Base-by-base conservation (phyloP, 2,888 invertebrate genomes). In the Pardosa pseudoannulata region DNA sequence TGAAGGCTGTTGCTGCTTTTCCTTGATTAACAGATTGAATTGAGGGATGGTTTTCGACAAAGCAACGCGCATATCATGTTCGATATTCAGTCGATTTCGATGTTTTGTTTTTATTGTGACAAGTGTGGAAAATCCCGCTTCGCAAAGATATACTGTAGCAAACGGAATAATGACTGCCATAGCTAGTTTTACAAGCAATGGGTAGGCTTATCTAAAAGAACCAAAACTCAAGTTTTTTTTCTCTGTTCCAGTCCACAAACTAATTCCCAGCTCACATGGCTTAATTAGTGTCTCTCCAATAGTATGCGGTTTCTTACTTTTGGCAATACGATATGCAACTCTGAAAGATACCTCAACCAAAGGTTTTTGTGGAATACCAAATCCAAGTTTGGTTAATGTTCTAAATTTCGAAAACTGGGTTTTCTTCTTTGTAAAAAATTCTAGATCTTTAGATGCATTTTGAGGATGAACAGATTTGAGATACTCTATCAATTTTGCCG, bases 251-350 rank as follows among this genome's bases (percentile, higher is more conserved):
- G n/a, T n/a, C n/a, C n/a, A n/a, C n/a, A n/a, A n/a, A n/a, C n/a
- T n/a, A n/a, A n/a, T n/a, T n/a, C n/a, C 68, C 65, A 85, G 36
- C 29, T 62, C 67, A 79, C 64, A 62, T 79, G 74, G 73, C 70
- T 86, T 79, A 41, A 86, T 65, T 72, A 86, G 70, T 39, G 73
- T 86, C 74, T 86, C 70, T 67, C 75, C 79, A 79, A 85, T 85
- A 39, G 64, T 85, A 67, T 79, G 79, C 62, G 79, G 73, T 64
- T 85, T 85, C 67, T 85, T 85, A 16, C 62, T 36, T 73, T 79
- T 64, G 72, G 64, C 73, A 67, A 79, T 85, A 62, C 56, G 36
- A 31, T 72, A 79, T 70, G 85, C 78, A 39, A 79, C 73, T 73
- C 79, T 72, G 50, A 62, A 79, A 65, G 79, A 78, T 56, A 62